phyloP scores from a whole-genome alignment of 2,113 vertebrate genomes.

The Peromyscus maniculatus region DNA sequence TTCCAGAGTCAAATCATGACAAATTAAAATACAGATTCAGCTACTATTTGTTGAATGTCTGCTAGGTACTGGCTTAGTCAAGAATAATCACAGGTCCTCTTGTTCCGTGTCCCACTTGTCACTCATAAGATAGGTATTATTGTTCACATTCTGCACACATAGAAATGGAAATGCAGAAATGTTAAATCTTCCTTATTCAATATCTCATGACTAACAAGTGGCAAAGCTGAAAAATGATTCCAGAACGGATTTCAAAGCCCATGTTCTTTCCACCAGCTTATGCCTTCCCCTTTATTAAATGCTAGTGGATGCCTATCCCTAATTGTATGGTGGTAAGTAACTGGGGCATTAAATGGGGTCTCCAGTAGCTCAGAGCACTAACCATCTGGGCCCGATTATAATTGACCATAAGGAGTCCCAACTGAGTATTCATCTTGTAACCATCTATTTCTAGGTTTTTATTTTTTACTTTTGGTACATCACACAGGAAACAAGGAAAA shows the following conservation, averaged over 20 bases:
- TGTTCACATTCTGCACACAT: neutral
- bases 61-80: neutral
- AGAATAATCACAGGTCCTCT: neutral
- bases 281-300: slow-evolving; percentile 57
- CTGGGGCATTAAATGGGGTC: slow-evolving; percentile 82
- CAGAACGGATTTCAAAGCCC: slow-evolving; percentile 61
- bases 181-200: neutral
- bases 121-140: neutral
- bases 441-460: slow-evolving; percentile 48
- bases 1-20: neutral
- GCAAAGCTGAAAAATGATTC: slow-evolving; percentile 35
- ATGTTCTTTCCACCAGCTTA: slow-evolving; percentile 63
- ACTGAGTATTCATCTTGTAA: slow-evolving; percentile 54
- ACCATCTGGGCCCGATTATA: slow-evolving; percentile 78
- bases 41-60: neutral
- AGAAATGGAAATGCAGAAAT: neutral
- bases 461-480: slow-evolving; percentile 55
- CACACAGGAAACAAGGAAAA: slow-evolving; percentile 56
- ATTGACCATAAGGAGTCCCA: slow-evolving; percentile 62
- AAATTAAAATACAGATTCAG: neutral
- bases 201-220: neutral
- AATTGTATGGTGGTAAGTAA: slow-evolving; percentile 71
- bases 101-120: neutral
- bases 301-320: slow-evolving; percentile 39
- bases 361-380: slow-evolving; percentile 81